Percentiles rank a stretch among this genome's conserved stretches.
Conservation (phyloP, 2,113 vertebrate genomes). For the Columbina picui region DNA sequence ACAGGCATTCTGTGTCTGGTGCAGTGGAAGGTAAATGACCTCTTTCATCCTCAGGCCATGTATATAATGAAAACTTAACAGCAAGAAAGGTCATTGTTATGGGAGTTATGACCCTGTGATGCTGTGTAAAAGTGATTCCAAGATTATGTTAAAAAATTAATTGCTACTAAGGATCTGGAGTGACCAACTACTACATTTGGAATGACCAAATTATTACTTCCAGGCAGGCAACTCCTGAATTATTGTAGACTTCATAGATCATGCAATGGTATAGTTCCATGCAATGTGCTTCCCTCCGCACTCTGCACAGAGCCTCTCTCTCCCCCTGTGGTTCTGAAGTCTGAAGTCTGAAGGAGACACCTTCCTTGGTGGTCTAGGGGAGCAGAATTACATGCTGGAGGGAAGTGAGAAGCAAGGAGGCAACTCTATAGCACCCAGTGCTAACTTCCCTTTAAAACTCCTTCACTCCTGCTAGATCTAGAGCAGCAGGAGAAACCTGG, state of each 20-base stretch:
- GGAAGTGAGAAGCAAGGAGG: neutral
- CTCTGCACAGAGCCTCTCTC: neutral
- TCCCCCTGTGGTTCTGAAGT: neutral
- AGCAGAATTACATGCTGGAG: neutral
- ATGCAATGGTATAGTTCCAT: neutral
- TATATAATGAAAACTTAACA: neutral
- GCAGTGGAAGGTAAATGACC: neutral
- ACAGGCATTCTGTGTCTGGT: neutral
- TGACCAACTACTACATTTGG: neutral
- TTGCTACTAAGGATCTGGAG: neutral
- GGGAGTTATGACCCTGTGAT: neutral
- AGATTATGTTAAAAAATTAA: neutral
- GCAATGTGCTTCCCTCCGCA: neutral
- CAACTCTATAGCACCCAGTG: neutral
- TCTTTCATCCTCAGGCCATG: neutral
- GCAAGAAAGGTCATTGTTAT: neutral
- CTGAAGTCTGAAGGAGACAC: too few species aligned
- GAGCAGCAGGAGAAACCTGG: neutral
- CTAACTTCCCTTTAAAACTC: neutral
- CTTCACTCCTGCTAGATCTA: neutral
- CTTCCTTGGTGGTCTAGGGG: neutral
- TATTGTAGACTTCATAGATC: neutral
- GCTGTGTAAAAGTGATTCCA: neutral
- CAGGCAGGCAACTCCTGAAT: neutral
- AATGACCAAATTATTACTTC: neutral